Evolutionary conservation across 2,888 invertebrate genomes (phyloP).

Genomic region (Gymnocheta viridis): DNA sequence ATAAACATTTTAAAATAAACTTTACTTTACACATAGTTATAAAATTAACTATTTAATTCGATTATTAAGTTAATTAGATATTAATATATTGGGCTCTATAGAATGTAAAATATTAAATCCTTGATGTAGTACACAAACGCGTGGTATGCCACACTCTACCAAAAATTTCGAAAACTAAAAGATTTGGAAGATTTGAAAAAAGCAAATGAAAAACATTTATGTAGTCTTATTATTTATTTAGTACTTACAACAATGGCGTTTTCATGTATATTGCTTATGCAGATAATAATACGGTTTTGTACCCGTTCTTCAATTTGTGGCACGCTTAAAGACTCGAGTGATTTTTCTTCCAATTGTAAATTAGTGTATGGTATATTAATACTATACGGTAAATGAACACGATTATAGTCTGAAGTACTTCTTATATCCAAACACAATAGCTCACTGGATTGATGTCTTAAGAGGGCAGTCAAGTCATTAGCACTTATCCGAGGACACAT

Average conservation of each 20-base stretch:
- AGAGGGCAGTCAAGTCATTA: constrained; percentile 90
- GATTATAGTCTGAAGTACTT: constrained; percentile 84
- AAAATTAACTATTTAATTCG: neutral
- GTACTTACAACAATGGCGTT: constrained; percentile 87
- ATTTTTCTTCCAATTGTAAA: constrained; percentile 87
- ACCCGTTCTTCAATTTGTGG: constrained; percentile 84
- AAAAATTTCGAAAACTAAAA: constrained; percentile 93
- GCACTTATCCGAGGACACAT: constrained; percentile 92
- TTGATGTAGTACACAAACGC: constrained; percentile 93
- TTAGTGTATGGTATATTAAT: constrained; percentile 94
- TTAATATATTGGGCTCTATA: constrained; percentile 84
- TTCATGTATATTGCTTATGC: constrained; percentile 90
- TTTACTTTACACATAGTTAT: constrained; percentile 15
- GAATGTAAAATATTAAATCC: constrained; percentile 91
- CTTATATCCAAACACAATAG: constrained; percentile 88
- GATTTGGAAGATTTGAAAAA: constrained; percentile 42
- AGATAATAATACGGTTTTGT: constrained; percentile 87
- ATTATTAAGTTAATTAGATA: constrained; percentile 76
- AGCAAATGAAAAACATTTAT: neutral
- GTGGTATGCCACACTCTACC: constrained; percentile 88
- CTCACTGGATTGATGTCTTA: constrained; percentile 84
- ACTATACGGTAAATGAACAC: constrained; percentile 90
- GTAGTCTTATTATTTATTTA: neutral
- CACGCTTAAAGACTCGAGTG: constrained; percentile 87
- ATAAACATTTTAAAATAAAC: constrained; percentile 23